phyloP scores from a whole-genome alignment of 2,888 invertebrate genomes.

The Agrotis puta region DNA sequence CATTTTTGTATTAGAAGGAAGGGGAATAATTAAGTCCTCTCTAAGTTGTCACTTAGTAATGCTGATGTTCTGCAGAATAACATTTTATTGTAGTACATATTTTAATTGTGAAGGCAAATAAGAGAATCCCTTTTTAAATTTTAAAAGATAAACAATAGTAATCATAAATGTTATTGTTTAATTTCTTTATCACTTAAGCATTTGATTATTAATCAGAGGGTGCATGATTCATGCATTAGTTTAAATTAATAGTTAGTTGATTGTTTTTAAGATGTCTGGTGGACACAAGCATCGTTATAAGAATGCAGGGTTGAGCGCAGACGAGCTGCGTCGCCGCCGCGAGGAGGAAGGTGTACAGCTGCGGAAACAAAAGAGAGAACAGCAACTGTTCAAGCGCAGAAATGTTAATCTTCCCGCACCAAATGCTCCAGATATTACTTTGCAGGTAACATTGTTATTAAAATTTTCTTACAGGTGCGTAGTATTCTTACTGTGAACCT shows the following conservation, averaged over 20 bases:
- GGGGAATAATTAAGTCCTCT: neutral
- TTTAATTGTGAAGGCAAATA: neutral
- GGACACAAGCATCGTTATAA: constrained; percentile 98
- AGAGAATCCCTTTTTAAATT: neutral
- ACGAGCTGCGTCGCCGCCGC: constrained; percentile 96
- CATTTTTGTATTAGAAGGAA: neutral
- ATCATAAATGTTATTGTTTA: constrained; percentile 20
- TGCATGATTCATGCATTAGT: neutral
- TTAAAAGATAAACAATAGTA: constrained; percentile 6
- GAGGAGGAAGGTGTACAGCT: constrained; percentile 99
- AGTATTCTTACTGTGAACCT: neutral
- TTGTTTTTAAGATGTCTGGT: constrained; percentile 93
- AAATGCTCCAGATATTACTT: constrained; percentile 81
- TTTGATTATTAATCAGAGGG: neutral
- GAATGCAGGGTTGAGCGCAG: constrained; percentile 97
- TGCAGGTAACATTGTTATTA: constrained; percentile 74
- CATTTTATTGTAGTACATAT: neutral
- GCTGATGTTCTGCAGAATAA: neutral
- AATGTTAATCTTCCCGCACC: constrained; percentile 93
- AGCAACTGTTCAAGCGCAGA: constrained; percentile 97
- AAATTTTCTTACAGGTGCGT: neutral
- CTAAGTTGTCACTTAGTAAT: too few species aligned
- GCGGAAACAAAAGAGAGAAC: constrained; percentile 98
- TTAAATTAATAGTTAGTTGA: neutral
- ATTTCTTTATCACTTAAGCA: neutral